These are phyloP conservation scores for Elephantulus edwardii DNA, from an alignment of 2,113 vertebrate species.

Conservation along the genomic window DNA sequence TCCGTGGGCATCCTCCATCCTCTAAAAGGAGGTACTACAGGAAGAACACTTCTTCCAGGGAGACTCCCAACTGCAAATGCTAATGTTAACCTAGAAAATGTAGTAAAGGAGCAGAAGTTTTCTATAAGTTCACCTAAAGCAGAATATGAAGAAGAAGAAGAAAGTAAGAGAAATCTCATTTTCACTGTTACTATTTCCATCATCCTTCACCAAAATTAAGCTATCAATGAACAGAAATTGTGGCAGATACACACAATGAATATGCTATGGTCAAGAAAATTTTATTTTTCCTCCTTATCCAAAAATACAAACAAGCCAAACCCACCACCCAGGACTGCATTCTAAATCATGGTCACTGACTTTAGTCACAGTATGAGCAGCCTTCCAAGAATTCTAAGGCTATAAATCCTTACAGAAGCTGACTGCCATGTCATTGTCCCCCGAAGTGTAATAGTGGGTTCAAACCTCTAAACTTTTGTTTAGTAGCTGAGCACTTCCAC, in stretches of 20 bases:
- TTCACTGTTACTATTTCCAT: neutral
- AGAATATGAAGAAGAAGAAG: neutral
- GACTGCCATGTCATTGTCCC: neutral
- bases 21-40: neutral
- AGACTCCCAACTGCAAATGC: neutral
- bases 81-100: neutral
- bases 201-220: neutral
- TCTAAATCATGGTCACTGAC: too few relatives aligned
- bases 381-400: neutral
- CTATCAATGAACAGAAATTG: neutral
- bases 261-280: neutral
- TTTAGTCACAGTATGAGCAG: neutral
- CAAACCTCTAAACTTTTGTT: neutral
- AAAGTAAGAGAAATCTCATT: neutral
- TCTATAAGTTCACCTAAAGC: neutral
- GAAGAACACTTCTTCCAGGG: neutral
- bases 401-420: neutral
- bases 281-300: neutral
- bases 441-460: neutral
- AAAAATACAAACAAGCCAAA: neutral
- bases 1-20: neutral
- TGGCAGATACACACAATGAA: neutral
- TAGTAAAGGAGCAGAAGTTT: neutral
- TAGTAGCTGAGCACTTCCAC: too few relatives aligned
- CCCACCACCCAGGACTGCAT: too few relatives aligned